Evolutionary conservation across 1,140 invertebrate species (phyloP), one percentile per base, ranked within the genome.

Genomic region (Drosophila asahinai): DNA sequence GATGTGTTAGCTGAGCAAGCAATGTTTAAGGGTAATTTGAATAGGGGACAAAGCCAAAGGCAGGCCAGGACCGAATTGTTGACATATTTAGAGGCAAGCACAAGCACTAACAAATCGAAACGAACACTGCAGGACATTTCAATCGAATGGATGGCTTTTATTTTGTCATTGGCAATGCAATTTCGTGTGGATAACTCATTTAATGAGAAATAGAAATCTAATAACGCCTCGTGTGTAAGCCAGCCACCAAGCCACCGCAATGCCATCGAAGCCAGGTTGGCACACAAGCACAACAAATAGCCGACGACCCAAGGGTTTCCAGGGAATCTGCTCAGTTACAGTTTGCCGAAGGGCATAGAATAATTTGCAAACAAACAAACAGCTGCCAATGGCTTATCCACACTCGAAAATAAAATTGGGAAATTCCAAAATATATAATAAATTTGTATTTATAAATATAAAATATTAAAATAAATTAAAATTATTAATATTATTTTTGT

Each of bases 121-220:
- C 17, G 11, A n/a, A 55, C 25, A 38, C 15, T 40, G 30, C 11
- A 38, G 38, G 58, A 72, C 77, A 83, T 84, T 75, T 81, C 86
- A 72, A 84, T 87, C 86, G 75, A 79, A 76, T 67, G 66, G 70
- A 81, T 89, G 72, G 77, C 77, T 77, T 80, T 87, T 83, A 66
- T 77, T 77, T 77, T 60, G 76, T 64, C 61, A 59, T 62, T 58
- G 62, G 45, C 52, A 73, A 68, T 81, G 63, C 60, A 83, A 81
- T 81, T 80, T 84, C 62, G 70, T 84, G 81, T 63, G 66, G 71
- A 86, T 87, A 83, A 80, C 83, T 86, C 77, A 84, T 90, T 80
- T 90, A 80, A 89, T 89, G 83, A 77, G 77, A 86, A 86, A 83
- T 83, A 77, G 72, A 86, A 86, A 83, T 83, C 71, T 74, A 87